Evolutionary conservation across 2,797 vertebrate species (phyloP).

Genomic region (Telmatherina bonti): DNA sequence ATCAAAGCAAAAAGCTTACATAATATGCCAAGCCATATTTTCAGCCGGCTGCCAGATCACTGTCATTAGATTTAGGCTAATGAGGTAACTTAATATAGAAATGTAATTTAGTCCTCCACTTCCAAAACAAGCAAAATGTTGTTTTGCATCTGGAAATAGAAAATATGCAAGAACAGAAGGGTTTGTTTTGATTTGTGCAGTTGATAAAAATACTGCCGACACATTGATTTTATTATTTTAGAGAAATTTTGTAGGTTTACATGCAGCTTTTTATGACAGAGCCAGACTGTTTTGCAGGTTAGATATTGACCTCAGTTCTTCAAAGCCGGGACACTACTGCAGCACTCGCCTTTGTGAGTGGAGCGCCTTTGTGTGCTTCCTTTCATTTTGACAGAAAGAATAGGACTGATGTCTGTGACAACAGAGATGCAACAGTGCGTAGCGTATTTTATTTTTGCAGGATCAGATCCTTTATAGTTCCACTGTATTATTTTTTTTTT

Average conservation of each 20-base stretch:
- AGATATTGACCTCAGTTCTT: conserved; percentile 37
- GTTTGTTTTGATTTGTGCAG: neutral
- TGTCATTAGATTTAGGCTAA: conserved; percentile 65
- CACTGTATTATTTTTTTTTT: too few species aligned
- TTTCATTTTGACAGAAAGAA: conserved; percentile 9
- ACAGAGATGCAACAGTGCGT: neutral
- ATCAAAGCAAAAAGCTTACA: neutral
- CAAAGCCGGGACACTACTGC: conserved; percentile 25
- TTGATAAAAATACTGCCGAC: conserved; percentile 6
- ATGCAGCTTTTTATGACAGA: conserved; percentile 37
- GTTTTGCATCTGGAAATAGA: conserved; percentile 22
- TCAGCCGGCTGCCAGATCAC: conserved; percentile 31
- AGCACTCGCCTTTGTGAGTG: conserved; percentile 24
- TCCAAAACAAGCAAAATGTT: conserved; percentile 52
- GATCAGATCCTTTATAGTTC: too few species aligned
- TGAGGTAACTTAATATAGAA: conserved; percentile 64
- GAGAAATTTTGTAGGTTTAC: conserved; percentile 11
- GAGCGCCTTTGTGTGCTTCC: conserved; percentile 27
- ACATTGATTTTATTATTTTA: conserved; percentile 14
- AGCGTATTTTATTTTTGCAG: neutral
- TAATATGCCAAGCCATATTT: conserved; percentile 16
- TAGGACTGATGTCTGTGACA: conserved; percentile 14
- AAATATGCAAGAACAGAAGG: conserved; percentile 8
- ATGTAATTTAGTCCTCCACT: conserved; percentile 57
- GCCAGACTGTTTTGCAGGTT: conserved; percentile 49